Conservation (phyloP, 2,113 vertebrate genomes). For the Coryphaenoides rupestris region DNA sequence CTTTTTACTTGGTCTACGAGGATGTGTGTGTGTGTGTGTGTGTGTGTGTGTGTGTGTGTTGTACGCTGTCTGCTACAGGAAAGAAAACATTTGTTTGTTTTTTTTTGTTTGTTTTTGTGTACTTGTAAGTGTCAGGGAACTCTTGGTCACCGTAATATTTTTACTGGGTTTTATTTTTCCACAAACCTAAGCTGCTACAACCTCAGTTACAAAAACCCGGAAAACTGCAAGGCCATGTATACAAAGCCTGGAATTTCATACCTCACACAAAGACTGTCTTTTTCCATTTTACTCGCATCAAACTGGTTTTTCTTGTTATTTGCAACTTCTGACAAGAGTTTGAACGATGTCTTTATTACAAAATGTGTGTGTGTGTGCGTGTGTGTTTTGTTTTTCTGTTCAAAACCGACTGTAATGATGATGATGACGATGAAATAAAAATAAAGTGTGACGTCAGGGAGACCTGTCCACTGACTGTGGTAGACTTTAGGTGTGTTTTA, state of each 20-base stretch:
- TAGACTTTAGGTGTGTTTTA: slow-evolving; percentile 67
- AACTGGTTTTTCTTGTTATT: slow-evolving; percentile 60
- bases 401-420: slow-evolving; percentile 45
- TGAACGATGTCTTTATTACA: slow-evolving; percentile 46
- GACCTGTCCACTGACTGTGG: slow-evolving; percentile 71
- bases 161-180: slow-evolving; percentile 66
- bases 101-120: slow-evolving; percentile 33
- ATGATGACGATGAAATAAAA: slow-evolving; percentile 4
- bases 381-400: slow-evolving; percentile 27
- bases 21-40: too few relatives aligned
- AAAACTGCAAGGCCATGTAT: slow-evolving; percentile 71
- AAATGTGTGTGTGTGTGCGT: slow-evolving; percentile 20
- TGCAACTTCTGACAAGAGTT: slow-evolving; percentile 57
- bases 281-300: slow-evolving; percentile 60
- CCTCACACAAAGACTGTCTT: slow-evolving; percentile 70
- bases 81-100: slow-evolving; percentile 8
- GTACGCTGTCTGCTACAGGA: slow-evolving; percentile 43
- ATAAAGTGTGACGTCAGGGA: slow-evolving; percentile 65
- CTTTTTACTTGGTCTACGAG: slow-evolving; percentile 38
- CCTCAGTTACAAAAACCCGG: slow-evolving; percentile 71
- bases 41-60: too few relatives aligned
- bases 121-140: slow-evolving; percentile 72
- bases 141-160: slow-evolving; percentile 62
- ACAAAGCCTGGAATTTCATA: slow-evolving; percentile 67
- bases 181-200: slow-evolving; percentile 76